These are phyloP conservation scores for Drosophila tristis DNA, from an alignment of 1,140 invertebrate genomes.

Conservation along the genomic window DNA sequence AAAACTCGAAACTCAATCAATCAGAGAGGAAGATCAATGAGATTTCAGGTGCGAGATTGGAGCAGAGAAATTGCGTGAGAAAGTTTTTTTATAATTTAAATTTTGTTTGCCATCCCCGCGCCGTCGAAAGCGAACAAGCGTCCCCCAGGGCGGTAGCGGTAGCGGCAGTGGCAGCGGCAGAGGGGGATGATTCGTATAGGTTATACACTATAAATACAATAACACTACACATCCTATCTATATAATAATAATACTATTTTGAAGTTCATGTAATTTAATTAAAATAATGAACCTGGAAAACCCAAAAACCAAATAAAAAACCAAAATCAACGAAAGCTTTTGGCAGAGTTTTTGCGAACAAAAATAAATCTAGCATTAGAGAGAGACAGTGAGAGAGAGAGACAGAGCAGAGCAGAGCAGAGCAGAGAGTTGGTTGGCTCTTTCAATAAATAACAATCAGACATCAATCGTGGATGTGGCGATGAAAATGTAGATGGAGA, in stretches of 20 bases:
- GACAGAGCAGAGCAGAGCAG: constrained; percentile 47
- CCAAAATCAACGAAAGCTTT: constrained; percentile 48
- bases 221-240: constrained; percentile 81
- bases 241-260: constrained; percentile 82
- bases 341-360: constrained; percentile 39
- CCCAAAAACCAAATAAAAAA: constrained; percentile 55
- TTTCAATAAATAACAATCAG: constrained; percentile 18
- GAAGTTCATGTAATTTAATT: constrained; percentile 83
- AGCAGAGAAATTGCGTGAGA: constrained; percentile 53
- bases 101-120: constrained; percentile 63
- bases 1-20: constrained; percentile 17
- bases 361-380: constrained; percentile 8
- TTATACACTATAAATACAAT: constrained; percentile 76
- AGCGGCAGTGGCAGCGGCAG: constrained; percentile 48
- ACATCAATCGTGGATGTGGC: constrained; percentile 21
- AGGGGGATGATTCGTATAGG: constrained; percentile 57
- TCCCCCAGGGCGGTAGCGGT: constrained; percentile 18
- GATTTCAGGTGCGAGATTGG: constrained; percentile 26
- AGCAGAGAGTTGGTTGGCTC: constrained; percentile 66
- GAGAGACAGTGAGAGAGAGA: constrained; percentile 38
- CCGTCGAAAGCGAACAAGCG: constrained; percentile 28
- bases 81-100: constrained; percentile 76
- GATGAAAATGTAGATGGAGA: constrained; percentile 9
- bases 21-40: constrained; percentile 26
- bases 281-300: constrained; percentile 81